Base-by-base conservation (phyloP, 2,888 invertebrate species). In the Ophioninae sp. region DNA sequence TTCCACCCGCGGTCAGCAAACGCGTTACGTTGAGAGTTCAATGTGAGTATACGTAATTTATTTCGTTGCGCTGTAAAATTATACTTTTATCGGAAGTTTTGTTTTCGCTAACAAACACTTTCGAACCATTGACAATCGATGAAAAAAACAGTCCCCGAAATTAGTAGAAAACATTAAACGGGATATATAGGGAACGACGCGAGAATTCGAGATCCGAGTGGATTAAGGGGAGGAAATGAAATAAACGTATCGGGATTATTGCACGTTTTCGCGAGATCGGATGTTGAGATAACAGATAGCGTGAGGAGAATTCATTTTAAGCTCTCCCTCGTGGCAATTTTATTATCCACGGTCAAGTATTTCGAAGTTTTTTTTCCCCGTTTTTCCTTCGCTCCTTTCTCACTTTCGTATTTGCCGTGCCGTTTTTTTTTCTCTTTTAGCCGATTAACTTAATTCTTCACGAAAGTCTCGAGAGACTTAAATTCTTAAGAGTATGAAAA, bases 1-100 rank as follows among this genome's bases (percentile, higher is more conserved):
- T 98, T 44, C 97, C 97, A 41, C 98, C 98, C 10, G 97, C 97
- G 70, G 97, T 97, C 90, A 97, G 97, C 93, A 93, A 88, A 68
- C 89, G 92, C 21, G 91, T 93, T 41, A 86, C 87, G 20, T 88
- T 93, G 62, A 90, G 90, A 75, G 93, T 93, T 17, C 93, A 93
- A 84, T 93, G 93, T 93, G 87, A 92, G 92, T 89, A 73, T 41
- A 23, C 13, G 20, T 30, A 2, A 30, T 30, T 30, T 44, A n/a
- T 6, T 56, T 59, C 37, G 17, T 41, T 6, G 21, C 50, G 50
- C 17, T 8, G 2, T 13, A 1, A 5, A 2, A 8, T 17, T 50
- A 0, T 50, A 13, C 17, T 50, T 50, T 50, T 17, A 17, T 50
- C 8, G 8, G 1, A 13, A 50, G 30, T 30, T 30, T 30, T 30